Conservation (phyloP, 2,113 vertebrate genomes). For the Syngnathus typhle region DNA sequence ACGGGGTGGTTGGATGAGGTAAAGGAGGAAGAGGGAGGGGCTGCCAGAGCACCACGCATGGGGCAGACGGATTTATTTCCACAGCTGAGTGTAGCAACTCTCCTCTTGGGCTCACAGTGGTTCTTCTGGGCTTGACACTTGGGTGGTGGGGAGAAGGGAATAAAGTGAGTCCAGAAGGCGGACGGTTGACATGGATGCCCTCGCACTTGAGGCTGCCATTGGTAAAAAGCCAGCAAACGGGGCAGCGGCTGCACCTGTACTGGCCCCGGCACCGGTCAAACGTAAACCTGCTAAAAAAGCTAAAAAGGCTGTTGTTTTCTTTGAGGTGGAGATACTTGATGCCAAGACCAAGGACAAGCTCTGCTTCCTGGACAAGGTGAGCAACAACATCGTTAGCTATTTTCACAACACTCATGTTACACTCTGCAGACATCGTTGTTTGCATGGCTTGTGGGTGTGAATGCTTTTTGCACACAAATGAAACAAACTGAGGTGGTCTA, state of each 20-base stretch:
- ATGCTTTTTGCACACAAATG: background rate
- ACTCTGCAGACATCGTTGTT: background rate
- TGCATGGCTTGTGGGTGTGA: background rate
- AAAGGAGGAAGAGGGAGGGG: constrained; percentile 35
- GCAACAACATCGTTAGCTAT: constrained; percentile 6
- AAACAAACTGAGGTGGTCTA: background rate
- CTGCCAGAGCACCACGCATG: constrained; percentile 9
- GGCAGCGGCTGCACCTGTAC: background rate
- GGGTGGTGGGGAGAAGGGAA: constrained; percentile 27
- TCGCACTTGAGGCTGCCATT: constrained; percentile 70
- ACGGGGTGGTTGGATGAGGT: constrained; percentile 34
- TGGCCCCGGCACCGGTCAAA: constrained; percentile 25
- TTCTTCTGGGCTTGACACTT: constrained; percentile 22
- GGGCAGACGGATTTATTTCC: constrained; percentile 62
- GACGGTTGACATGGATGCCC: constrained; percentile 69
- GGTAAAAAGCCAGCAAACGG: constrained; percentile 52
- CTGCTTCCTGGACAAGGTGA: constrained; percentile 95
- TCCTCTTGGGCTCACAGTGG: constrained; percentile 29
- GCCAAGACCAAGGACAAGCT: constrained; percentile 91
- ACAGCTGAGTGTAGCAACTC: constrained; percentile 60
- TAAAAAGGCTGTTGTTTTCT: constrained; percentile 89
- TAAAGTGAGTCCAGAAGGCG: constrained; percentile 36
- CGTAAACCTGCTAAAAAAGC: constrained; percentile 77
- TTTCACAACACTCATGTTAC: background rate
- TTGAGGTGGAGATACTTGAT: constrained; percentile 97